Evolutionary conservation across 2,113 vertebrate species (phyloP), one percentile per base, ranked within the genome.

Genomic region (Serinus canaria): DNA sequence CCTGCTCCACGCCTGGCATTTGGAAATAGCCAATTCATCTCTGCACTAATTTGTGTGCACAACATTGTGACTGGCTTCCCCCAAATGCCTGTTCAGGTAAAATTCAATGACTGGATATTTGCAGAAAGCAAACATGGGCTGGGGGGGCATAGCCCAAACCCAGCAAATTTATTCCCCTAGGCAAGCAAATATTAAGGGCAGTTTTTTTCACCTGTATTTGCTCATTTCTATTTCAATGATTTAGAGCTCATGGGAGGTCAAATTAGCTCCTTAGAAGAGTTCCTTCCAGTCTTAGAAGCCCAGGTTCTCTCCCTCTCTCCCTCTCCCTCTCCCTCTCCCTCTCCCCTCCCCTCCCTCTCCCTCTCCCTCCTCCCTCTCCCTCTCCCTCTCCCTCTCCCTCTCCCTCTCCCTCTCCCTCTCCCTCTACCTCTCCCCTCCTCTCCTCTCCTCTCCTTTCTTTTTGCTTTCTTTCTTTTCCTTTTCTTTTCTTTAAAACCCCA

Each of bases 91-190:
- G 12, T 1, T 2, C 68, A 87, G 90, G 94, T 94, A 74, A 70
- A 94, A 93, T 52, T 73, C 3, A 1, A 67, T 72, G 72, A 70
- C 72, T 86, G 63, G 52, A 10, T 93, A 90, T 94, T 95, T 95
- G 90, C 73, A 60, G 79, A 92, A 85, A 74, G 93, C 93, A 97
- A 96, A 96, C 64, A 94, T 4, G 11, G n/a, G 17, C 59, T 58
- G 64, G 92, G 55, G 75, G 92, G 78, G 55, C 85, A 93, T 46
- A 90, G 76, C 88, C 79, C 72, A 90, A 89, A 68, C 47, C 88
- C 80, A 86, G 82, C 68, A 95, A 95, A 97, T 95, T 94, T 84
- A 80, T 95, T 96, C 83, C 93, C 47, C 68, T 41, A 44, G 47
- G 63, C 56, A 88, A 93, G 93, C 84, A 85, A 94, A 94, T 96